phyloP scores from a whole-genome alignment of 2,113 vertebrate species.

The Corythornis vintsioides region DNA sequence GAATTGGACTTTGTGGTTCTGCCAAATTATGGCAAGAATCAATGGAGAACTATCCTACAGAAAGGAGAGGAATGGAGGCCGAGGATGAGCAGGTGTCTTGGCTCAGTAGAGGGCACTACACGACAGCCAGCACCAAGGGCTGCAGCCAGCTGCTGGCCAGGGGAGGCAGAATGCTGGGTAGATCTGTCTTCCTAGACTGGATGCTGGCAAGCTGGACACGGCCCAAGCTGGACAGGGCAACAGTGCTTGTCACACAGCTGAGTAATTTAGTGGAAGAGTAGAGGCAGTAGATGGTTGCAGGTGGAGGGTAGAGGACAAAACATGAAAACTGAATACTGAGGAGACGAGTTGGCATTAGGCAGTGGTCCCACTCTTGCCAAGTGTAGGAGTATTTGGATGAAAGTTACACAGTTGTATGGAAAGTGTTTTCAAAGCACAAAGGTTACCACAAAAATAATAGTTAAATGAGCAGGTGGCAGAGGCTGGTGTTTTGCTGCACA shows the following conservation, averaged over 20 bases:
- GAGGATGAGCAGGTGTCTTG: neutral
- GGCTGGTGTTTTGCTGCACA: neutral
- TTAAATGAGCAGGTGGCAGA: conserved; percentile 1
- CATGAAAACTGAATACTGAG: neutral
- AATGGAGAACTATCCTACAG: neutral
- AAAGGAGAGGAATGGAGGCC: neutral
- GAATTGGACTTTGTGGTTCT: neutral
- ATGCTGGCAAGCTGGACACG: neutral
- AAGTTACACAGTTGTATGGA: neutral
- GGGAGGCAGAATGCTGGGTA: neutral
- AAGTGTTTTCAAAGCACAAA: conserved; percentile 22
- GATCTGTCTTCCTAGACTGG: neutral
- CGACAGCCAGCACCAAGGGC: neutral
- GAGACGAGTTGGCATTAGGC: neutral
- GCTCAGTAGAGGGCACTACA: conserved; percentile 58
- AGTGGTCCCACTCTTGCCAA: neutral
- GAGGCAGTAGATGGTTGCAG: neutral
- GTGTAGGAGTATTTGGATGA: neutral
- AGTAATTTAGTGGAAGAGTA: neutral
- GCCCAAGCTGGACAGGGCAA: neutral
- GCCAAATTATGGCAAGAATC: neutral
- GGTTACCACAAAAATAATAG: conserved; percentile 27
- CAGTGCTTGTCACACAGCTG: neutral
- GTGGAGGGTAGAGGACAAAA: neutral
- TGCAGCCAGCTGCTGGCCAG: neutral